Percentiles rank a stretch among this genome's conserved stretches.
phyloP scores from a whole-genome alignment of 2,113 vertebrate genomes.

The Origma solitaria region DNA sequence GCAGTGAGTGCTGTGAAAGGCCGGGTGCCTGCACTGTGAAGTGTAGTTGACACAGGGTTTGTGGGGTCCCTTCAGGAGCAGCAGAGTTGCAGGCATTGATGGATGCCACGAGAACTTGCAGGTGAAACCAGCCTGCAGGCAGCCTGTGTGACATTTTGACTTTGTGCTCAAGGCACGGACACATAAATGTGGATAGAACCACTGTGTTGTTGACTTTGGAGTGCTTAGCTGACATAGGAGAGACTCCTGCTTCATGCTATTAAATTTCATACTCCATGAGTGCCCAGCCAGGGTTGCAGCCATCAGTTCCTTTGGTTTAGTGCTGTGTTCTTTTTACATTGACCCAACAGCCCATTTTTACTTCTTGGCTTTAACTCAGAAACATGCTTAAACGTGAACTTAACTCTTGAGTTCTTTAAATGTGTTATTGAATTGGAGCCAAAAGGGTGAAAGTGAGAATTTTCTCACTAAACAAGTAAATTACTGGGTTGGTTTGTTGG shows the following conservation, averaged over 20 bases:
- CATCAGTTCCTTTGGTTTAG: neutral
- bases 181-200: neutral
- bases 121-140: neutral
- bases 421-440: neutral
- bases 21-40: neutral
- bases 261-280: rapidly evolving
- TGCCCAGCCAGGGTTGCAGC: neutral
- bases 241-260: rapidly evolving
- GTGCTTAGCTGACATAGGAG: neutral
- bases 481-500: neutral
- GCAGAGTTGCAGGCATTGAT: neutral
- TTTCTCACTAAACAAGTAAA: neutral
- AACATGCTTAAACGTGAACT: neutral
- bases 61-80: neutral
- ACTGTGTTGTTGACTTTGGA: neutral
- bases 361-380: neutral
- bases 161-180: neutral
- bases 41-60: rapidly evolving
- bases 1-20: neutral
- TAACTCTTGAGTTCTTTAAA: neutral
- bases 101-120: rapidly evolving
- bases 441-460: neutral
- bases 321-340: neutral
- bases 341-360: neutral
- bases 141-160: neutral